Evolutionary conservation across 2,888 invertebrate genomes (phyloP), one percentile per base, ranked within the genome.

Genomic region (Ctenicera cuprea): DNA sequence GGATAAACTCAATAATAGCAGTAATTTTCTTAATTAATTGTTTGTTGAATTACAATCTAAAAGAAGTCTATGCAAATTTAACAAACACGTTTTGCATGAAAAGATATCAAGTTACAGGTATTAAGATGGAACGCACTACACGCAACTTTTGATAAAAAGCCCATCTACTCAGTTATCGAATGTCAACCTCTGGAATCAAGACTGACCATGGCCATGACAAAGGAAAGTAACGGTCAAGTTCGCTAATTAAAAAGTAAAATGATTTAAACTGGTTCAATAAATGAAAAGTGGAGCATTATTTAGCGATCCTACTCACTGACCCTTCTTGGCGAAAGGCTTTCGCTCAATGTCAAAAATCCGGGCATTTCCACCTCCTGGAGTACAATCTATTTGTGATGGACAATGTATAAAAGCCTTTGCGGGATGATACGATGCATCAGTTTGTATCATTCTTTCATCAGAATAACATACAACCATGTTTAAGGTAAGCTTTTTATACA

Each of bases 201-300:
- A 59, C 12, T 65, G 71, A 62, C 61, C 68, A 45, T 69, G 76
- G 64, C 70, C 64, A 73, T 73, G 63, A 73, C 70, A 67, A 69
- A 75, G 57, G 73, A 69, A 77, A 77, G 73, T 63, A 30, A 71
- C 20, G 66, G 59, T 66, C 65, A 43, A 45, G 22, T 43, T 38
- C 11, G 33, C 9, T 57, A 52, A 73, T 77, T 79, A 74, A 79
- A 79, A 78, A 79, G 79, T 76, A 79, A 77, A 79, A 79, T 79
- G 75, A 77, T 75, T 48, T 73, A 73, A 77, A 79, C 73, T 76
- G 77, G 79, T 77, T 76, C 72, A 77, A 79, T 74, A 75, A 77
- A 77, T 77, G 76, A 73, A 72, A 79, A 79, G 75, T 77, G 66
- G 79, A 77, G 73, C 77, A 76, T 52, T 50, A 74, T 72, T 71